phyloP scores from a whole-genome alignment of 2,888 invertebrate genomes.

The Chymomyza caudatula region DNA sequence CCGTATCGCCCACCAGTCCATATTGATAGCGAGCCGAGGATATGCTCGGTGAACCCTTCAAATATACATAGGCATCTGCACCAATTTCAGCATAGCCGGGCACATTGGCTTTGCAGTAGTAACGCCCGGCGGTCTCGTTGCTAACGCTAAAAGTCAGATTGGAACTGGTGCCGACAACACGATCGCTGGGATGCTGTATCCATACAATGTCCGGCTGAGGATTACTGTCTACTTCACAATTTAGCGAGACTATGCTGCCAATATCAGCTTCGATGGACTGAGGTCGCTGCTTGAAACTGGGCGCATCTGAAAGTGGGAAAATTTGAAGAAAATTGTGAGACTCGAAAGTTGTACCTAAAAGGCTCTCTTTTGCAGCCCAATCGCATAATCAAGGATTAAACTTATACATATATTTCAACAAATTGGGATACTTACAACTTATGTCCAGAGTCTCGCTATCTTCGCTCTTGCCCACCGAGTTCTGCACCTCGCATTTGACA shows the following conservation, averaged over 20 bases:
- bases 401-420: too few species aligned
- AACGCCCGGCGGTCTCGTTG: conserved; percentile 89
- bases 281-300: conserved; percentile 87
- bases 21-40: conserved; percentile 89
- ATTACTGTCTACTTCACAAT: conserved; percentile 94
- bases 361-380: too few species aligned
- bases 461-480: conserved; percentile 94
- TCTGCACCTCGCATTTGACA: conserved; percentile 94
- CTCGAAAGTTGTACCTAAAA: too few species aligned
- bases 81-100: conserved; percentile 91
- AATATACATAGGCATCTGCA: conserved; percentile 87
- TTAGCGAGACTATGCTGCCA: conserved; percentile 87
- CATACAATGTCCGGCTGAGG: conserved; percentile 93
- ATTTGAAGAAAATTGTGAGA: too few species aligned
- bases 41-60: conserved; percentile 90
- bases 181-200: conserved; percentile 89
- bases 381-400: too few species aligned
- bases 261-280: conserved; percentile 89
- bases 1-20: conserved; percentile 88
- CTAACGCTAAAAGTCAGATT: conserved; percentile 89
- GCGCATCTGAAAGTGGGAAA: conserved; percentile 83
- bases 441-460: conserved; percentile 92
- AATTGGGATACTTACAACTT: conserved; percentile 86
- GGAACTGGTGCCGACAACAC: conserved; percentile 85
- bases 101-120: conserved; percentile 93